Base-by-base conservation (phyloP, 2,113 vertebrate genomes). In the Lucifuga dentata region DNA sequence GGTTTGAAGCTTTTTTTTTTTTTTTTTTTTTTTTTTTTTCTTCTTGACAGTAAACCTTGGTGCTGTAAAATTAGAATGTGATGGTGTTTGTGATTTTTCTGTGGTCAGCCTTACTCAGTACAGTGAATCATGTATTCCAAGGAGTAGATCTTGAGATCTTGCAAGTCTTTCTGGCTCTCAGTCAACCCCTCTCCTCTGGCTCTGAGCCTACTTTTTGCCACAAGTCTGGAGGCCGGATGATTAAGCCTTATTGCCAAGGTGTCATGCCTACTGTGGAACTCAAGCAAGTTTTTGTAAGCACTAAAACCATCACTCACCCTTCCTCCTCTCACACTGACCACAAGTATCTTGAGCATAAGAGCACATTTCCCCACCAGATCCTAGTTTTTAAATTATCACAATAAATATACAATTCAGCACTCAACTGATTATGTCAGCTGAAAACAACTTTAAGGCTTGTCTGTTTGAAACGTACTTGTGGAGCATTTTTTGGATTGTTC, bases 111-210 rank as follows among this genome's bases (percentile, higher is more conserved):
- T 83, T 83, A 68, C 84, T 83, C 83, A 84, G 75, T 74, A 70
- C 79, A 83, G 64, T 89, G 81, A 89, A 81, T 88, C 86, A 88
- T 83, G 68, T 70, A 75, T 86, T 90, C 89, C 86, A 52, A 80
- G 61, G 83, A 88, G 78, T 58, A 50, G 62, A 76, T 61, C 71
- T 70, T 17, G 39, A 50, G 62, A 76, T 61, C 71, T 70, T 17
- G 39, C 32, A 6, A 61, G 69, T 56, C 63, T 76, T 39, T 56
- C 67, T 87, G 89, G 85, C 80, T 70, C 35, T 26, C 16, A 0
- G 63, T 79, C 81, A 85, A 20, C 13, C 40, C 12, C 38, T 51
- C 60, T 71, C 29, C 44, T 64, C 68, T 86, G 86, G 82, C 84
- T 57, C 41, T 3, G 1, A 49, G 77, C 84, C 77, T 68, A 62